These are phyloP conservation scores for Aphis craccivora DNA, from an alignment of 1,140 invertebrate genomes.

Conservation along the genomic window DNA sequence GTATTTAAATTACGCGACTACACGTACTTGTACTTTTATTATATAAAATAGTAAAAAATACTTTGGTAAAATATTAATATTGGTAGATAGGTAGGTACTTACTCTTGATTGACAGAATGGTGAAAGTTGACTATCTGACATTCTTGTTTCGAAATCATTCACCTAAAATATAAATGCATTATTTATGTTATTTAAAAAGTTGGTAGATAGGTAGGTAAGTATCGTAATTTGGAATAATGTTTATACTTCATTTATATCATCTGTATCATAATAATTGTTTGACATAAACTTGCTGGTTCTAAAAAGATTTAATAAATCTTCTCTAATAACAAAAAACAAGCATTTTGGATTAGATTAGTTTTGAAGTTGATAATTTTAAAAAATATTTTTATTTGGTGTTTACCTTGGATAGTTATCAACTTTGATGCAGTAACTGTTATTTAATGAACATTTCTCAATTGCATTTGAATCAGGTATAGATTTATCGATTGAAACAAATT, in stretches of 20 bases:
- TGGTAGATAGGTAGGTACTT: not conserved
- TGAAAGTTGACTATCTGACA: not conserved
- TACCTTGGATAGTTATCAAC: conserved; percentile 53
- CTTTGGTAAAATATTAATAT: not conserved
- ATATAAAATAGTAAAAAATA: too few species aligned
- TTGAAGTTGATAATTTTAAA: not conserved
- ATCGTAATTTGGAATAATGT: not conserved
- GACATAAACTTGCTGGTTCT: conserved; percentile 40
- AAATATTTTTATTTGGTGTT: not conserved
- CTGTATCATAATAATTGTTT: not conserved
- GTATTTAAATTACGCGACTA: too few species aligned
- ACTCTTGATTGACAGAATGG: conserved; percentile 37
- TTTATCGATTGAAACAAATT: not conserved
- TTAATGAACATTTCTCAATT: conserved; percentile 40
- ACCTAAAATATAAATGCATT: conserved; percentile 16
- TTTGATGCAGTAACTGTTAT: conserved; percentile 16
- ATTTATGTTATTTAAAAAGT: not conserved
- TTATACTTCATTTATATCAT: conserved; percentile 23
- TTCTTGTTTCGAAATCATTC: conserved; percentile 35
- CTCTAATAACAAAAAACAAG: not conserved
- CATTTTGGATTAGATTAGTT: not conserved
- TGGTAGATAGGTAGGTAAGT: not conserved
- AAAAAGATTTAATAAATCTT: conserved; percentile 32
- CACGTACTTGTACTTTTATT: too few species aligned
- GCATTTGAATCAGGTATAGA: not conserved